Conservation (phyloP, 2,888 invertebrate species). For the Apamea crenata region DNA sequence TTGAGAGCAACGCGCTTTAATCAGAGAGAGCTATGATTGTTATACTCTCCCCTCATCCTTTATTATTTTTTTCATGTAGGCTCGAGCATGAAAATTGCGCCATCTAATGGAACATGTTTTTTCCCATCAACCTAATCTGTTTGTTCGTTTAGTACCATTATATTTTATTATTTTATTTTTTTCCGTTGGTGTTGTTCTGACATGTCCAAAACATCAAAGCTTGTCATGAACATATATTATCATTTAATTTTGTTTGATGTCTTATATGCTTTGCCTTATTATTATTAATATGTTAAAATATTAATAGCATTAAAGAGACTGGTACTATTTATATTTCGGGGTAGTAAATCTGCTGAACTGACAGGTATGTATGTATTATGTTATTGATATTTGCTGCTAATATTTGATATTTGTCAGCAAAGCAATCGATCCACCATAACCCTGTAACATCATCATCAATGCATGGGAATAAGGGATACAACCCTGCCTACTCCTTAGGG, state of each 20-base stretch:
- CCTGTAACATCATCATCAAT: not conserved
- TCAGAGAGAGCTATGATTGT: slow-evolving; percentile 54
- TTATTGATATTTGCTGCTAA: not conserved
- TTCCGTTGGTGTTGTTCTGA: slow-evolving; percentile 27
- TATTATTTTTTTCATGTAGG: slow-evolving; percentile 54
- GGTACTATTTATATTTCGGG: not conserved
- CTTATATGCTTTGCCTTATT: slow-evolving; percentile 5
- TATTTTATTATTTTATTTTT: slow-evolving; percentile 52
- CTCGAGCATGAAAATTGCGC: slow-evolving; percentile 45
- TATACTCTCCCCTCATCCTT: slow-evolving; percentile 42
- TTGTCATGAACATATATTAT: slow-evolving; percentile 37
- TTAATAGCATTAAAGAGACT: no score
- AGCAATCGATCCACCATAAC: no score
- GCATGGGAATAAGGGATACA: not conserved
- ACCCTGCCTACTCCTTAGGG: not conserved
- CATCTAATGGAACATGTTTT: slow-evolving; percentile 50
- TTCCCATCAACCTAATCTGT: slow-evolving; percentile 50
- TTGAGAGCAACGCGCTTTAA: slow-evolving; percentile 55
- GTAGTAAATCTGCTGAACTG: not conserved
- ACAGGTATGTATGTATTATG: not conserved
- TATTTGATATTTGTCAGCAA: no score
- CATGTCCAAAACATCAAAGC: slow-evolving; percentile 54
- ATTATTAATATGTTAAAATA: not conserved
- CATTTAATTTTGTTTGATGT: slow-evolving; percentile 46
- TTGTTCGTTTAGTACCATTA: slow-evolving; percentile 47